Percentiles rank a stretch among this genome's conserved stretches.
Evolutionary conservation across 2,888 invertebrate species (phyloP).

Genomic region (Mystacides longicornis): DNA sequence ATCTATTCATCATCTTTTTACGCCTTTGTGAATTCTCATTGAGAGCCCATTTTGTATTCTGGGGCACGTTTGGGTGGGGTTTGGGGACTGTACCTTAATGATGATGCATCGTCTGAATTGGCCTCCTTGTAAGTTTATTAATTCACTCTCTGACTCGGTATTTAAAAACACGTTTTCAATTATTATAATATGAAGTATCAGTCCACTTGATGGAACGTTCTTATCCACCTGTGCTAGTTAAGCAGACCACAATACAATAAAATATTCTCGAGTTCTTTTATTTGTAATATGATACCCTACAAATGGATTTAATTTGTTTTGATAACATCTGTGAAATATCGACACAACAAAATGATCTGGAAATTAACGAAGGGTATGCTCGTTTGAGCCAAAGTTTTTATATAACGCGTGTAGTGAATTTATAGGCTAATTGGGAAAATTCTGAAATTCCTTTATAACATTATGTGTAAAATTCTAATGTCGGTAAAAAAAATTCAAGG

Average conservation of each 20-base stretch:
- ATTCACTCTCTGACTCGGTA: not conserved
- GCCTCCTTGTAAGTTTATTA: not conserved
- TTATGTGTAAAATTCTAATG: too few relatives aligned
- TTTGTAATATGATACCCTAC: not conserved
- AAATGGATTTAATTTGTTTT: not conserved
- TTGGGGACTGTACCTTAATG: slow-evolving; percentile 15
- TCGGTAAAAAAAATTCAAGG: too few relatives aligned
- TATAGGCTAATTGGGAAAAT: too few relatives aligned
- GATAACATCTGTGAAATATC: not conserved
- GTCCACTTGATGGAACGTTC: not conserved
- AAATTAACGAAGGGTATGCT: too few relatives aligned
- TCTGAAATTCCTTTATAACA: too few relatives aligned
- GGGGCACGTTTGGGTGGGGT: slow-evolving; percentile 10
- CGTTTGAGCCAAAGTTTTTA: too few relatives aligned
- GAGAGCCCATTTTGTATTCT: slow-evolving; percentile 29
- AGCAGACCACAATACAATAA: too few relatives aligned
- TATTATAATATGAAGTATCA: not conserved
- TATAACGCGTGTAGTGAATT: too few relatives aligned
- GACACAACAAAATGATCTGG: too few relatives aligned
- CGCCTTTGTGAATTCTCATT: slow-evolving; percentile 50
- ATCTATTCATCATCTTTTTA: slow-evolving; percentile 52
- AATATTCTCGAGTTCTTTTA: not conserved
- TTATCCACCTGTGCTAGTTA: not conserved
- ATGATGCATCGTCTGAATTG: slow-evolving; percentile 15
- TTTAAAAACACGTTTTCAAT: not conserved